Percentiles rank a stretch among this genome's conserved stretches.
Conservation (phyloP, 92 coral and sea anemone genomes). For the Metridium senile region DNA sequence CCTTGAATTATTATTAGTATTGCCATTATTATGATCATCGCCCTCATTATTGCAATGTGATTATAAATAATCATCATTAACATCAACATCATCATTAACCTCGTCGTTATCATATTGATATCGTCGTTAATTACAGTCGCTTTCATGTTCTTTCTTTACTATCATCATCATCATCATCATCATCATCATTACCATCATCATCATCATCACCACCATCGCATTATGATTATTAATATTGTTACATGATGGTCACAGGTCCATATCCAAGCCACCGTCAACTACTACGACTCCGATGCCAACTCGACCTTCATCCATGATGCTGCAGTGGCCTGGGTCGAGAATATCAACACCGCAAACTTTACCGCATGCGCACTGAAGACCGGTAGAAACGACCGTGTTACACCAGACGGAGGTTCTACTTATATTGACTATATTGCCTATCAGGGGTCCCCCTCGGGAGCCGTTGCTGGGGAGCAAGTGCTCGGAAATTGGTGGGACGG, state of each 20-base stretch:
- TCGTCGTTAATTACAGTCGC: too few relatives aligned
- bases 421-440: slow-evolving; percentile 71
- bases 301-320: slow-evolving; percentile 69
- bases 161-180: too few relatives aligned
- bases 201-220: too few relatives aligned
- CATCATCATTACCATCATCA: too few relatives aligned
- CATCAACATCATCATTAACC: too few relatives aligned
- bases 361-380: slow-evolving; percentile 72
- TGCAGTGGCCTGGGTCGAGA: slow-evolving; percentile 82
- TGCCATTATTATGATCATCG: too few relatives aligned
- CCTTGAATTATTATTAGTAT: too few relatives aligned
- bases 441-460: slow-evolving; percentile 69
- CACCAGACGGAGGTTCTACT: slow-evolving; percentile 75
- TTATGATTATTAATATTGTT: too few relatives aligned
- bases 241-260: slow-evolving; percentile 50
- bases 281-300: slow-evolving; percentile 40
- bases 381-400: slow-evolving; percentile 69
- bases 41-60: too few relatives aligned
- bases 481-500: slow-evolving; percentile 84
- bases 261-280: slow-evolving; percentile 60
- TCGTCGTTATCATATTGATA: too few relatives aligned
- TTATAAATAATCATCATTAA: too few relatives aligned
- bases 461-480: slow-evolving; percentile 46
- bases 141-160: too few relatives aligned
- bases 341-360: slow-evolving; percentile 35